These are phyloP conservation scores for Ophiothrix spiculata DNA, from an alignment of 35 echinoderm and acorn worm species.

Conservation along the genomic window DNA sequence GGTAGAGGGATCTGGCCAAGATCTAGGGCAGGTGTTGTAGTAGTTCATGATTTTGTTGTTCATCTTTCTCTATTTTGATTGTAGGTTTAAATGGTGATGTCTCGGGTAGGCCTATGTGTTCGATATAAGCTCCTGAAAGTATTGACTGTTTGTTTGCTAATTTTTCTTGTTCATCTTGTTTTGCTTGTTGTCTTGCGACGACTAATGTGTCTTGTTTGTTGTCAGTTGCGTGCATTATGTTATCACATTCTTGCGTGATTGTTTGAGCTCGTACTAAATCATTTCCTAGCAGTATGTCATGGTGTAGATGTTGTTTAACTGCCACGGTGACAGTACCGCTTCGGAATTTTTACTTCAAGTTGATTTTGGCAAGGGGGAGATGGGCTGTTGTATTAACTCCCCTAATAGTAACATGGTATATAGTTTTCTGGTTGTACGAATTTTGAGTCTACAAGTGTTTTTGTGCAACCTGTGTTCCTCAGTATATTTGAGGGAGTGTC, in stretches of 20 bases:
- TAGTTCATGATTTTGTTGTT: not conserved
- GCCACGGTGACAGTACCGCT: not conserved
- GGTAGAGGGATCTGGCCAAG: no score
- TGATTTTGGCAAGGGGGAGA: not conserved
- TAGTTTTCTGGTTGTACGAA: not conserved
- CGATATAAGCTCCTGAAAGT: not conserved
- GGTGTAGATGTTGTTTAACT: not conserved
- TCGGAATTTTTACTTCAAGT: not conserved
- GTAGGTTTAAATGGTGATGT: no score
- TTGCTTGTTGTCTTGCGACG: not conserved
- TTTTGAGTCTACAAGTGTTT: not conserved
- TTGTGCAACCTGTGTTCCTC: not conserved
- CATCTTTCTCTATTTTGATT: not conserved
- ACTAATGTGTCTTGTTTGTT: not conserved
- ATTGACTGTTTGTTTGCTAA: not conserved
- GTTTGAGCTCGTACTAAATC: not conserved
- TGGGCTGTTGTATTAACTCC: not conserved
- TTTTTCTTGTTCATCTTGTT: not conserved
- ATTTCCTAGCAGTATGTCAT: not conserved
- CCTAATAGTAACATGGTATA: not conserved
- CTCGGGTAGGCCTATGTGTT: not conserved
- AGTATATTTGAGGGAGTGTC: not conserved
- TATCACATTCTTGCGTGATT: not conserved
- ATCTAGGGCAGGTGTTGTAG: no score
- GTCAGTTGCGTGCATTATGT: not conserved